Percentiles rank a stretch among this genome's conserved stretches.
Conservation (phyloP, 2,113 vertebrate species). For the Alligator sinensis region DNA sequence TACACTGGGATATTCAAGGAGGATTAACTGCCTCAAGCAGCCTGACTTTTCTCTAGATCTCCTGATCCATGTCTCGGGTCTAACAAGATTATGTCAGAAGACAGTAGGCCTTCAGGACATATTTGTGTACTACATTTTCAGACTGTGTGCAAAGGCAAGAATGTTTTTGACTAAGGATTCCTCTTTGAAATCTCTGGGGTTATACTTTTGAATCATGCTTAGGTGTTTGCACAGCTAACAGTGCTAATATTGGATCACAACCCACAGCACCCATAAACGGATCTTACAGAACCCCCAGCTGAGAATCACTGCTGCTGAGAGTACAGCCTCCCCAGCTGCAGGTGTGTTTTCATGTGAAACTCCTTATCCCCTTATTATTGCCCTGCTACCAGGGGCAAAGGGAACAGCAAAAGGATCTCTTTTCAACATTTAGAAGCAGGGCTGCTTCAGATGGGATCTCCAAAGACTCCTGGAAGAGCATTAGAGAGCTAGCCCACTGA, state of each 20-base stretch:
- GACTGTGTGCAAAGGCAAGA: too few relatives aligned
- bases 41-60: neutral
- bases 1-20: neutral
- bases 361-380: neutral
- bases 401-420: neutral
- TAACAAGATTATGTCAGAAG: too few relatives aligned
- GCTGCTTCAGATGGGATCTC: neutral
- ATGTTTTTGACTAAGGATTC: too few relatives aligned
- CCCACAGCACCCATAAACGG: neutral
- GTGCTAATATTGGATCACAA: neutral
- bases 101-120: too few relatives aligned
- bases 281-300: neutral
- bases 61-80: neutral
- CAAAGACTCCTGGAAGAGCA: neutral
- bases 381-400: neutral
- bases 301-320: neutral
- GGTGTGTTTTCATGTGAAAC: neutral
- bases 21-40: neutral
- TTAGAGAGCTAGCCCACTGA: neutral
- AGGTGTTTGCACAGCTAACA: too few relatives aligned
- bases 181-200: too few relatives aligned
- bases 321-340: neutral
- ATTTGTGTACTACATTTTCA: too few relatives aligned
- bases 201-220: too few relatives aligned
- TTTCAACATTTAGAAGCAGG: neutral